Evolutionary conservation across 2,113 vertebrate species (phyloP).

Genomic region (Leptodactylus fuscus): DNA sequence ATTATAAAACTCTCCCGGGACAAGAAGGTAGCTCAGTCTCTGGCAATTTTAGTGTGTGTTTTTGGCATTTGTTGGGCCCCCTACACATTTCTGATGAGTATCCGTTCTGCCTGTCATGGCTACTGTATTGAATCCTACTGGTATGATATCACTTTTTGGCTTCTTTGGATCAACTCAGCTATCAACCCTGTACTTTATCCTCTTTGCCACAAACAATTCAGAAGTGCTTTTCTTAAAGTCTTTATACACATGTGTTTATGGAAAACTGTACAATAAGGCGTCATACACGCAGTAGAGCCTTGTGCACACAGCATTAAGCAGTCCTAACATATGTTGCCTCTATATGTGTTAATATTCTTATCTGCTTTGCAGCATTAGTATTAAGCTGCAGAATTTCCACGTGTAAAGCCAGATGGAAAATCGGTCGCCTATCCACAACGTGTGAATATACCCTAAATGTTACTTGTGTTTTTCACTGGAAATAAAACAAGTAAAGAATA

Average conservation of each 20-base stretch:
- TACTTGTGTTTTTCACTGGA: not conserved
- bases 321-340: not conserved
- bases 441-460: not conserved
- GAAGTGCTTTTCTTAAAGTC: constrained; percentile 32
- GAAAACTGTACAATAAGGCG: not conserved
- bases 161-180: constrained; percentile 86
- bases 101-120: constrained; percentile 72
- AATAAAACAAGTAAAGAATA: not conserved
- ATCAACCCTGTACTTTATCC: constrained; percentile 87
- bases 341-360: not conserved
- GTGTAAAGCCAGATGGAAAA: no score
- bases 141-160: constrained; percentile 86
- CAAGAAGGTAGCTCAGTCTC: constrained; percentile 81
- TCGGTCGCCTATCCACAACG: no score
- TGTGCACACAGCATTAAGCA: not conserved
- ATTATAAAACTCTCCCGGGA: constrained; percentile 68
- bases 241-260: constrained; percentile 10
- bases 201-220: constrained; percentile 78
- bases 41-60: constrained; percentile 80
- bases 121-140: constrained; percentile 66
- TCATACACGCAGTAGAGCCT: not conserved
- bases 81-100: constrained; percentile 81
- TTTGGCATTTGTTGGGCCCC: constrained; percentile 87
- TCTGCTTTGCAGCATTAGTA: no score
- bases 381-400: no score